A percentile compares a stretch with the other conserved stretches of the same genome.
Conservation (phyloP, 2,888 invertebrate genomes). For the Heliconius ethilla region DNA sequence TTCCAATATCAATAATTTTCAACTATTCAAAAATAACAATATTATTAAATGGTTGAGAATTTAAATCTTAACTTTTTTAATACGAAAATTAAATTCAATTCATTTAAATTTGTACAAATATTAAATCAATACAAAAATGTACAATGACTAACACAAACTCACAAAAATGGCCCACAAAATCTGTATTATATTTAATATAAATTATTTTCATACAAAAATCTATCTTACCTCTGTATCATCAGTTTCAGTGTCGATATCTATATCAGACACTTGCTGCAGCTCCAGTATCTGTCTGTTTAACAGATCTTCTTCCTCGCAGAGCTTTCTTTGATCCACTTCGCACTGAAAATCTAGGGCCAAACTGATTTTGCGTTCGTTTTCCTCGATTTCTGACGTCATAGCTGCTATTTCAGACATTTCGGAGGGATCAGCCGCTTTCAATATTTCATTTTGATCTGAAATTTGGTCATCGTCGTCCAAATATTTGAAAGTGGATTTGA, state of each 20-base stretch:
- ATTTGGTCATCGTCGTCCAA: conserved; percentile 74
- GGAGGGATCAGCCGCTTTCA: conserved; percentile 72
- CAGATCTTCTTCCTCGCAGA: conserved; percentile 89
- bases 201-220: neutral
- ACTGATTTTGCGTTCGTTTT: conserved; percentile 81
- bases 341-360: conserved; percentile 84
- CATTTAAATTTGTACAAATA: too few relatives aligned
- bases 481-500: conserved; percentile 71
- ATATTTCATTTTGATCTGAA: conserved; percentile 68
- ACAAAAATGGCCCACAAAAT: too few relatives aligned
- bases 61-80: too few relatives aligned
- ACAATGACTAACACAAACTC: neutral
- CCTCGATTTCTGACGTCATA: conserved; percentile 79
- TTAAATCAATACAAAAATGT: too few relatives aligned
- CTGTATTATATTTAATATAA: neutral
- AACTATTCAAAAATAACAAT: too few relatives aligned
- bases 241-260: conserved; percentile 90
- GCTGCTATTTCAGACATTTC: conserved; percentile 79
- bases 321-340: conserved; percentile 87
- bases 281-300: conserved; percentile 89
- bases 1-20: too few relatives aligned
- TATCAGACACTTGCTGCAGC: conserved; percentile 86
- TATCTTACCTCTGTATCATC: conserved; percentile 85
- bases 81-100: too few relatives aligned
- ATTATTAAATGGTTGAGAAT: too few relatives aligned